Base-by-base conservation (phyloP, 2,888 invertebrate genomes). In the Cantharis nigra region DNA sequence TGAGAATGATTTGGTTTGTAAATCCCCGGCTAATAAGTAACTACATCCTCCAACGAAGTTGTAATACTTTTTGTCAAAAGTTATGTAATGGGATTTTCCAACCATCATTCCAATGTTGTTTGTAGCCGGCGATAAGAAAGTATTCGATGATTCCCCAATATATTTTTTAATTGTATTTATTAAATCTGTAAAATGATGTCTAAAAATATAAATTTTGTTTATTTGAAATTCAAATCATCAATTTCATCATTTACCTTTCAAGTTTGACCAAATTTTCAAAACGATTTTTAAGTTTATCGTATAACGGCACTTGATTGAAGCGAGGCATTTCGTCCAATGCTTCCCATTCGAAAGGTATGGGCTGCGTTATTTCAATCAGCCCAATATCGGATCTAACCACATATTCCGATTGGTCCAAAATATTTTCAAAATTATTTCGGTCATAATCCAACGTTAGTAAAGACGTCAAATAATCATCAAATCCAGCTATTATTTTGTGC, bases 1-100 rank as follows among this genome's bases (percentile, higher is more conserved):
- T 2, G 91, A 90, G 85, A 93, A 93, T 79, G 91, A 88, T 65
- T 90, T 87, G 75, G 89, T 89, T 0, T 91, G 87, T 81, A 92
- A 91, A 86, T 93, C 93, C 18, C 90, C 89, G 0, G 91, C 91
- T 73, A 93, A 86, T n/a, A 93, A 85, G 82, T 92, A 92, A 72
- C 90, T 90, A 85, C 93, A 93, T 3, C 89, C 87, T 3, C 91
- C 91, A n/a, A 86, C 86, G 81, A 91, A 91, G 76, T 91, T 90
- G 80, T 89, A 90, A 76, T 91, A 89, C 63, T 87, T 86, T 16
- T 90, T 90, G 83, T 93, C 92, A 83, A 93, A 93, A 0, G 93
- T 93, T 67, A 90, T 87, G 82, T 90, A 91, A 83, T 92, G 91
- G 69, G 90, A 89, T 5, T 88, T 85, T 14, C 92, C 92, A 73